phyloP scores from a whole-genome alignment of 2,888 invertebrate species.

The Caenorhabditis japonica region DNA sequence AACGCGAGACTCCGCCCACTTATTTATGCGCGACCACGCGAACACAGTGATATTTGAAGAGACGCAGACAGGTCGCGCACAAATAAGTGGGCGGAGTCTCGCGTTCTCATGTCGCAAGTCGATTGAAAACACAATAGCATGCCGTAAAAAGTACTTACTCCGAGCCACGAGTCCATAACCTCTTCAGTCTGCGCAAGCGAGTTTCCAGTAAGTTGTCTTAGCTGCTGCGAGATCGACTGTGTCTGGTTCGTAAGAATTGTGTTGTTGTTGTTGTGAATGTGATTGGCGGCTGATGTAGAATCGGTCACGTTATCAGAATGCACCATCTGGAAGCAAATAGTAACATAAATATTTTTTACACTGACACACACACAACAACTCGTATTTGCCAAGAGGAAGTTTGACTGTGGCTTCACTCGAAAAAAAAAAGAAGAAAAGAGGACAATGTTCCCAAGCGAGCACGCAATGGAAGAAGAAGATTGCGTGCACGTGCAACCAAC shows the following conservation, averaged over 20 bases:
- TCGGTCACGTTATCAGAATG: conserved; percentile 31
- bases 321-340: conserved; percentile 44
- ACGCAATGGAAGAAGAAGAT: conserved; percentile 11
- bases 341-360: conserved; percentile 1
- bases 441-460: conserved; percentile 34
- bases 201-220: conserved; percentile 36
- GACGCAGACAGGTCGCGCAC: no score
- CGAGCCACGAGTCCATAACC: conserved; percentile 46
- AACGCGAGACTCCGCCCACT: no score
- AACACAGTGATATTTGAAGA: no score
- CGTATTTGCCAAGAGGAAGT: conserved; percentile 23
- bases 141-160: conserved; percentile 21
- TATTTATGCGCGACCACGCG: no score
- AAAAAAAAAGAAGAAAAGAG: no score
- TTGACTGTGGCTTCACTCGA: no score
- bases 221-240: conserved; percentile 40
- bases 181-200: conserved; percentile 26
- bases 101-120: no score
- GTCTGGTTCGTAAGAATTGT: conserved; percentile 40
- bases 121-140: no score
- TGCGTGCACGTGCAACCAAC: conserved; percentile 16
- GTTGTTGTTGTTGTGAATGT: conserved; percentile 49
- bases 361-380: conserved; percentile 22
- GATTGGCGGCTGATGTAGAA: conserved; percentile 4
- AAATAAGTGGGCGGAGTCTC: no score